Evolutionary conservation across 2,113 vertebrate species (phyloP).

Genomic region (Misgurnus mizolepis): DNA sequence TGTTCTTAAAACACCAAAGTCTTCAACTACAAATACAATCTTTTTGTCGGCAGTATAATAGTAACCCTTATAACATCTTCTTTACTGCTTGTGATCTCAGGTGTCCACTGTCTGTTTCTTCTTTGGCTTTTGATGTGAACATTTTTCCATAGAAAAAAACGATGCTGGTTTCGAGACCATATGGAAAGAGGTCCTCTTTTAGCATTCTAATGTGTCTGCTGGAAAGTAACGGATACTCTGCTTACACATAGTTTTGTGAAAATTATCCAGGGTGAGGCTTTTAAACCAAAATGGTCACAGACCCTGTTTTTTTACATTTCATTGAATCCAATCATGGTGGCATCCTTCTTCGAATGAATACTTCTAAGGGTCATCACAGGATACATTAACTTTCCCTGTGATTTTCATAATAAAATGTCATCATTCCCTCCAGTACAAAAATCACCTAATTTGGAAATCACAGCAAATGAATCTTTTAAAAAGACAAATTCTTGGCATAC

Average conservation of each 20-base stretch:
- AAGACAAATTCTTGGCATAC: neutral
- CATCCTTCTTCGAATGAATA: neutral
- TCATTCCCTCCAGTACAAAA: neutral
- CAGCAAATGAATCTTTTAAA: neutral
- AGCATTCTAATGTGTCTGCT: conserved; percentile 22
- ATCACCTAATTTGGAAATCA: neutral
- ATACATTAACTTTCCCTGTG: neutral
- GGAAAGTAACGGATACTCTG: conserved; percentile 16
- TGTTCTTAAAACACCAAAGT: neutral
- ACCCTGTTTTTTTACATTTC: neutral
- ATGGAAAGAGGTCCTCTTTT: conserved; percentile 1
- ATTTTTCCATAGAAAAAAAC: neutral
- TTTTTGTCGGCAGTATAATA: neutral
- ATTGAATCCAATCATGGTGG: conserved; percentile 1
- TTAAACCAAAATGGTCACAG: neutral
- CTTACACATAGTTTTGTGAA: neutral
- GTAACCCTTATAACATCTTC: neutral
- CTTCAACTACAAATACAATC: neutral
- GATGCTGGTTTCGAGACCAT: conserved; percentile 16
- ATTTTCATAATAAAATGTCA: neutral
- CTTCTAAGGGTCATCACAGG: neutral
- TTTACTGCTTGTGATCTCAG: conserved; percentile 5
- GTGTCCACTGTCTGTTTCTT: conserved; percentile 12
- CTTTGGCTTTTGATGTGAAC: conserved; percentile 22
- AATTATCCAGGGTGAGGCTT: conserved; percentile 11